These are phyloP conservation scores for Urocynchramus pylzowi DNA, from an alignment of 2,113 vertebrate species.

Conservation along the genomic window DNA sequence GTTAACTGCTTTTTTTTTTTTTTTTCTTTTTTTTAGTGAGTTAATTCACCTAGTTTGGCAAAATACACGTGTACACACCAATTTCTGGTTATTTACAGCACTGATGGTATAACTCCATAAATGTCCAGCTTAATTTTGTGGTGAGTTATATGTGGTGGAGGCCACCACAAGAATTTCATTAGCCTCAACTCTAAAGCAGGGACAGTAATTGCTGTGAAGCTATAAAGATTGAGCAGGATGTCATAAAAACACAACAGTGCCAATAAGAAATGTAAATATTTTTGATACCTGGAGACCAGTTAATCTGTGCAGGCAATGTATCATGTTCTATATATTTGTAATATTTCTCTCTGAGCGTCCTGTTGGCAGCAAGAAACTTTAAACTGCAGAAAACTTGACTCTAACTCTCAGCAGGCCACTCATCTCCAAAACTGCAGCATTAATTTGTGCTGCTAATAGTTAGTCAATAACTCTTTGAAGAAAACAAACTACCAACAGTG, in stretches of 20 bases:
- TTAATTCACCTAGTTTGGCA: background rate
- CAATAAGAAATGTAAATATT: background rate
- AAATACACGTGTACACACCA: background rate
- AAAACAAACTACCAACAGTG: background rate
- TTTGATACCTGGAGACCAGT: background rate
- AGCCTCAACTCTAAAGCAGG: background rate
- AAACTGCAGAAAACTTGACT: background rate
- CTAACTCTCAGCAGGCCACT: background rate
- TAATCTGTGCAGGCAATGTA: background rate
- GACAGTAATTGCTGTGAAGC: background rate
- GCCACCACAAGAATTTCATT: background rate
- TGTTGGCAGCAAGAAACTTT: background rate
- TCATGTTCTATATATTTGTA: background rate
- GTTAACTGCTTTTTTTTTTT: background rate
- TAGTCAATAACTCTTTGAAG: background rate
- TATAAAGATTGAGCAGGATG: background rate
- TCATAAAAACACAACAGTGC: background rate
- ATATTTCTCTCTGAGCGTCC: background rate
- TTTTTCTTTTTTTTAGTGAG: background rate
- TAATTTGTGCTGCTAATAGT: background rate
- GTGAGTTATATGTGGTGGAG: background rate
- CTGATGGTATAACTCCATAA: background rate
- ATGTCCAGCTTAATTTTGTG: background rate
- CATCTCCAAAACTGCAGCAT: background rate
- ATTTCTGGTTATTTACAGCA: background rate